phyloP scores from a whole-genome alignment of 2,888 invertebrate species.

The Pheosia tremula region DNA sequence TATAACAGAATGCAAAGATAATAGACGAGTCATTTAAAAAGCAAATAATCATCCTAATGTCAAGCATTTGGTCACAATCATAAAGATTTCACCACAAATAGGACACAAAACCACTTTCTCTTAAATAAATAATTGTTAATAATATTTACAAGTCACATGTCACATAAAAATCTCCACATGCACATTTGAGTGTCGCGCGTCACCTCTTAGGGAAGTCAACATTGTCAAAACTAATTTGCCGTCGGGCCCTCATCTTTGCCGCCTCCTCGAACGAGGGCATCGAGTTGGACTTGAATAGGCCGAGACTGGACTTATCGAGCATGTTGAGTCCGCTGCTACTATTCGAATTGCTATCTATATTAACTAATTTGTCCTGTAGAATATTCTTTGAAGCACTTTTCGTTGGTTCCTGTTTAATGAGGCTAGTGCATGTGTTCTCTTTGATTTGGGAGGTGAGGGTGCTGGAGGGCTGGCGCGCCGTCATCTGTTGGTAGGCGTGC shows the following conservation, averaged over 20 bases:
- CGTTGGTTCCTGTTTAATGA: constrained; percentile 59
- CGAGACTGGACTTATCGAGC: constrained; percentile 60
- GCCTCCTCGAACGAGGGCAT: constrained; percentile 78
- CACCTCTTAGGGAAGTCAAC: constrained; percentile 78
- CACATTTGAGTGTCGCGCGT: constrained; percentile 29
- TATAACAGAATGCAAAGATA: constrained; percentile 43
- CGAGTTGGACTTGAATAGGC: constrained; percentile 69
- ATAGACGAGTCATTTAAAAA: constrained; percentile 7
- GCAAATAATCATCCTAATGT: constrained; percentile 8
- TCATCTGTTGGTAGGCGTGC: constrained; percentile 68
- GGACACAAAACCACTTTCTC: constrained; percentile 26
- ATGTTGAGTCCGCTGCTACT: constrained; percentile 65
- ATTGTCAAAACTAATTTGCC: constrained; percentile 86
- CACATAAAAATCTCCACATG: constrained; percentile 2
- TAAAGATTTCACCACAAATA: constrained; percentile 17
- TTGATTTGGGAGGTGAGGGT: constrained; percentile 67
- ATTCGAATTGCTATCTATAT: constrained; percentile 71
- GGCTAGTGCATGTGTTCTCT: constrained; percentile 65
- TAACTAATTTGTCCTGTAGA: constrained; percentile 77
- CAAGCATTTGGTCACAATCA: constrained; percentile 22
- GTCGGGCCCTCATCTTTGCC: constrained; percentile 80
- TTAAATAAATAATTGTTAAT: constrained; percentile 25
- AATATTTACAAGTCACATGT: constrained; percentile 26
- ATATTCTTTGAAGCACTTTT: constrained; percentile 71
- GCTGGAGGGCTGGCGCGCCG: constrained; percentile 49